These are phyloP conservation scores for Notocelia uddmanniana DNA, from an alignment of 2,888 invertebrate species.

Conservation along the genomic window DNA sequence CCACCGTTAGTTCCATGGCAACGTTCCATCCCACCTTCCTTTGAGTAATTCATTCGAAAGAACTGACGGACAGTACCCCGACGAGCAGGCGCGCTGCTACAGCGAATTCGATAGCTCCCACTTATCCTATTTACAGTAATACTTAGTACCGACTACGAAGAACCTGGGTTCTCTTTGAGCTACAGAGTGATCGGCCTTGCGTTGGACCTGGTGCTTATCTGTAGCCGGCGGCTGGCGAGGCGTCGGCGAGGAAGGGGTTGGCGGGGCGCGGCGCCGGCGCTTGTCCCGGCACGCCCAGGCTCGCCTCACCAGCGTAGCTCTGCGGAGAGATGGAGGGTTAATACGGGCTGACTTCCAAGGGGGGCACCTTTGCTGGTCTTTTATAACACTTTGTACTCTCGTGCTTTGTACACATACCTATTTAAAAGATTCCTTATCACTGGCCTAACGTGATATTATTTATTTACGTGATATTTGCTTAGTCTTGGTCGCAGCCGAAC, in stretches of 20 bases:
- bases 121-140: constrained; percentile 39
- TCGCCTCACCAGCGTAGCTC: constrained; percentile 76
- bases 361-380: too few relatives aligned
- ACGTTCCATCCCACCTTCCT: neutral
- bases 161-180: constrained; percentile 34
- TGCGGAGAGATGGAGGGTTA: constrained; percentile 49
- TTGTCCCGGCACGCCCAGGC: constrained; percentile 76
- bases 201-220: constrained; percentile 33
- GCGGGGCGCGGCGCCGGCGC: constrained; percentile 61
- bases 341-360: neutral
- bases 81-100: constrained; percentile 24
- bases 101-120: constrained; percentile 17
- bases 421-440: too few relatives aligned
- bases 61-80: constrained; percentile 15
- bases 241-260: constrained; percentile 74
- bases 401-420: too few relatives aligned
- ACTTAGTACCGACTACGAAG: constrained; percentile 42
- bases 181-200: constrained; percentile 15
- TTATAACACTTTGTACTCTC: too few relatives aligned
- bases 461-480: too few relatives aligned
- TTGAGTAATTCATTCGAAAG: neutral
- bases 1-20: constrained; percentile 24
- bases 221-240: constrained; percentile 35
- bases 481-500: too few relatives aligned
- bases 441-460: too few relatives aligned